Evolutionary conservation across 2,888 invertebrate genomes (phyloP).

Genomic region (Rhamphomyia laevipes): DNA sequence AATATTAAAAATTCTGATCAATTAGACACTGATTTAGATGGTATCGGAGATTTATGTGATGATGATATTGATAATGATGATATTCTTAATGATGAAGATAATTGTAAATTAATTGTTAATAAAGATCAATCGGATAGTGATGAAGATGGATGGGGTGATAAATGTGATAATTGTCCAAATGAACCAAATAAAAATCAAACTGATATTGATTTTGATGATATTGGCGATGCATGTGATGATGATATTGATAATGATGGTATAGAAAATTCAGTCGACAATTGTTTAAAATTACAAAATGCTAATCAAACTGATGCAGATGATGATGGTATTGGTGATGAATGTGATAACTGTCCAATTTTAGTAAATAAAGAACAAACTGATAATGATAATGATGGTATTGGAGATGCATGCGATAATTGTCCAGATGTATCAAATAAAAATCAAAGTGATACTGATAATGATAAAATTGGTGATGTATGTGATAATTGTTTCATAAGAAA

Average conservation of each 20-base stretch:
- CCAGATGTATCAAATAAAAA: conserved; percentile 87
- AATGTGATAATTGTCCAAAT: conserved; percentile 78
- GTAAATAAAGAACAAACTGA: too few species aligned
- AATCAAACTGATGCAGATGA: conserved; percentile 78
- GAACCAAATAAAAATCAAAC: conserved; percentile 66
- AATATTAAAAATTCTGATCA: conserved; percentile 69
- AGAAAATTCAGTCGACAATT: conserved; percentile 78
- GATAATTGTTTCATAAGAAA: too few species aligned
- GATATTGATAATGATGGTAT: conserved; percentile 77
- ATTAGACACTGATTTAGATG: conserved; percentile 55
- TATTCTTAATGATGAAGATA: conserved; percentile 58
- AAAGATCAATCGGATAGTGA: conserved; percentile 74
- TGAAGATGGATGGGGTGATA: conserved; percentile 74
- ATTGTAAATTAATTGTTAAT: conserved; percentile 61
- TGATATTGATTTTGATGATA: conserved; percentile 69
- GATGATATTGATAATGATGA: conserved; percentile 81
- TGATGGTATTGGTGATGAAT: conserved; percentile 77
- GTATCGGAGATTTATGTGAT: conserved; percentile 75
- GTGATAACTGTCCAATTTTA: conserved; percentile 43
- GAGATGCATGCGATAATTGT: conserved; percentile 76
- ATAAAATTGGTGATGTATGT: too few species aligned
- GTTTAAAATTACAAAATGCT: conserved; percentile 70
- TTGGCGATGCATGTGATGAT: conserved; percentile 87
- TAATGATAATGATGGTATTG: conserved; percentile 58
- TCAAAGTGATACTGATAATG: conserved; percentile 58